phyloP scores from a whole-genome alignment of 2,888 invertebrate species.

The Malacosoma neustria region DNA sequence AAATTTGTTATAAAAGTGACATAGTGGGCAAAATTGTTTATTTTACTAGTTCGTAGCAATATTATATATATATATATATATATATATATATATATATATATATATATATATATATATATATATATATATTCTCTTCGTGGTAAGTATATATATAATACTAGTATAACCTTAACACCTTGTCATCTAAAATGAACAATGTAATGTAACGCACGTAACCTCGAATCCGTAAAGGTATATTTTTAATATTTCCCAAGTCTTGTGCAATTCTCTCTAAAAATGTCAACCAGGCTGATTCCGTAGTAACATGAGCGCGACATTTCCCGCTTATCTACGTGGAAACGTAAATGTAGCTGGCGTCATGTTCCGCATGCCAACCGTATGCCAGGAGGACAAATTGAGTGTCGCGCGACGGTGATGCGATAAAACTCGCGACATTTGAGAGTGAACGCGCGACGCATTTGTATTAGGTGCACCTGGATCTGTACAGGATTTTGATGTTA shows the following conservation, averaged over 20 bases:
- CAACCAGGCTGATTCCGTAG: slow-evolving; percentile 39
- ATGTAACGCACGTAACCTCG: background rate
- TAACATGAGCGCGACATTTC: slow-evolving; percentile 38
- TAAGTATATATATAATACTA: too few species aligned
- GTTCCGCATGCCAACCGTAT: slow-evolving; percentile 36
- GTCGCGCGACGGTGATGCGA: slow-evolving; percentile 15
- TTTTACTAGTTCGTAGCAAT: too few species aligned
- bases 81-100: too few species aligned
- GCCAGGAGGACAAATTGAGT: slow-evolving; percentile 46
- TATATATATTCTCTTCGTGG: too few species aligned
- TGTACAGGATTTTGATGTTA: too few species aligned
- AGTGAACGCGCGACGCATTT: slow-evolving; percentile 3
- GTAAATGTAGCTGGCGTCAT: slow-evolving; percentile 44
- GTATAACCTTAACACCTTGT: too few species aligned
- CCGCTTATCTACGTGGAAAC: slow-evolving; percentile 28
- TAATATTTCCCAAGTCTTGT: slow-evolving; percentile 19
- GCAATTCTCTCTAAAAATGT: slow-evolving; percentile 35
- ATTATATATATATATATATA: too few species aligned
- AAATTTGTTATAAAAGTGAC: too few species aligned
- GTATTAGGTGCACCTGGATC: background rate
- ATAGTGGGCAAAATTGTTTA: too few species aligned
- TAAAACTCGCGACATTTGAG: slow-evolving; percentile 8
- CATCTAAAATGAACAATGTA: background rate
- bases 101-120: too few species aligned
- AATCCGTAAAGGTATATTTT: background rate